Conservation (phyloP, 2,113 vertebrate genomes). For the Elgaria multicarinata region DNA sequence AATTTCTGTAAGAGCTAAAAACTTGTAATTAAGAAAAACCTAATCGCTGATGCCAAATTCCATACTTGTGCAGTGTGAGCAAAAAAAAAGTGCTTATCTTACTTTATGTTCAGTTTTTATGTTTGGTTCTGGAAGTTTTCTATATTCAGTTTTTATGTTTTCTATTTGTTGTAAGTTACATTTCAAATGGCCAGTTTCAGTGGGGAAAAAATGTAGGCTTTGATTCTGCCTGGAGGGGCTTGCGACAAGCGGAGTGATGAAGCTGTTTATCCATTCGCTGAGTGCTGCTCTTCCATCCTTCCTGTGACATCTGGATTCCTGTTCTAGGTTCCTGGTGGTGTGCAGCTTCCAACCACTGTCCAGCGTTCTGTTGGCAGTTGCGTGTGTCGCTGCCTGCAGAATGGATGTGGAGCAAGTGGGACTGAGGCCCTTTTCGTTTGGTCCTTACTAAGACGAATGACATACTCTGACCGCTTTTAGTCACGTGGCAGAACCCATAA, state of each 20-base stretch:
- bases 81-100: neutral
- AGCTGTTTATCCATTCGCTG: conserved; percentile 89
- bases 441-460: conserved; percentile 68
- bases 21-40: neutral
- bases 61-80: neutral
- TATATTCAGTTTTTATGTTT: too few species aligned
- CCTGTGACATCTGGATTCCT: conserved; percentile 38
- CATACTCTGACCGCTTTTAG: conserved; percentile 74
- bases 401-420: neutral
- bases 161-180: neutral
- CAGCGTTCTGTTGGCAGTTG: too few species aligned
- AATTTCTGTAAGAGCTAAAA: too few species aligned
- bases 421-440: neutral
- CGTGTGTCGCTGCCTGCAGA: conserved; percentile 41
- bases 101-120: too few species aligned
- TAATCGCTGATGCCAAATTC: neutral
- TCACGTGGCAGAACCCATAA: neutral
- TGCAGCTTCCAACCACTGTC: conserved; percentile 15
- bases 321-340: conserved; percentile 69
- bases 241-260: conserved; percentile 77
- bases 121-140: neutral
- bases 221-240: neutral
- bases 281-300: conserved; percentile 62
- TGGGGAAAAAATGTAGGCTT: too few species aligned
- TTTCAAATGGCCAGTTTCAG: neutral